phyloP scores from a whole-genome alignment of 1,140 invertebrate species.

The Lerema accius region DNA sequence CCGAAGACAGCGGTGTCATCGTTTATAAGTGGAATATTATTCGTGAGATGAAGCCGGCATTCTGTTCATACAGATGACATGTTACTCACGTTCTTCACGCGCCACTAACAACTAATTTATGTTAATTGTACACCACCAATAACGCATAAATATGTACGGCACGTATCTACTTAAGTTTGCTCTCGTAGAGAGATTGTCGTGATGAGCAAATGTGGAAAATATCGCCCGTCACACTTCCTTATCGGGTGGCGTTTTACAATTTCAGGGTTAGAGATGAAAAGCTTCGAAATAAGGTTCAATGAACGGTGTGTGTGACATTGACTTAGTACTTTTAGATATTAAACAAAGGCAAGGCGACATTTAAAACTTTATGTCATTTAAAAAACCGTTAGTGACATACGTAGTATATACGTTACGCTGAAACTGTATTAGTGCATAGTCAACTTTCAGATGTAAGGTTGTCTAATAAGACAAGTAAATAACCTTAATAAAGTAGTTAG shows the following conservation, averaged over 20 bases:
- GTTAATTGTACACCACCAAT: constrained; percentile 59
- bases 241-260: constrained; percentile 28
- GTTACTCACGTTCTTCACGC: constrained; percentile 76
- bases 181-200: constrained; percentile 28
- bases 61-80: constrained; percentile 62
- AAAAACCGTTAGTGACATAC: too few species aligned
- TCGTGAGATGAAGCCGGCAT: constrained; percentile 49
- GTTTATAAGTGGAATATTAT: constrained; percentile 57
- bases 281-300: constrained; percentile 16
- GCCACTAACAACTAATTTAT: constrained; percentile 75
- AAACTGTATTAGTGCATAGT: too few species aligned
- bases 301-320: neutral
- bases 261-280: constrained; percentile 11
- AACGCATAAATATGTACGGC: constrained; percentile 64
- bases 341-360: too few species aligned
- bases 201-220: constrained; percentile 46
- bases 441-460: too few species aligned
- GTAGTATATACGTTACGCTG: too few species aligned
- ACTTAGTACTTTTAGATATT: neutral
- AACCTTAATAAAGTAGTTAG: too few species aligned
- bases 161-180: constrained; percentile 50
- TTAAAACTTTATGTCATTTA: too few species aligned
- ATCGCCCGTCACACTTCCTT: constrained; percentile 46
- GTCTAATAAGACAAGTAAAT: too few species aligned
- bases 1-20: constrained; percentile 44